These are phyloP conservation scores for Plusia festucae DNA, from an alignment of 2,888 invertebrate species.

Conservation along the genomic window DNA sequence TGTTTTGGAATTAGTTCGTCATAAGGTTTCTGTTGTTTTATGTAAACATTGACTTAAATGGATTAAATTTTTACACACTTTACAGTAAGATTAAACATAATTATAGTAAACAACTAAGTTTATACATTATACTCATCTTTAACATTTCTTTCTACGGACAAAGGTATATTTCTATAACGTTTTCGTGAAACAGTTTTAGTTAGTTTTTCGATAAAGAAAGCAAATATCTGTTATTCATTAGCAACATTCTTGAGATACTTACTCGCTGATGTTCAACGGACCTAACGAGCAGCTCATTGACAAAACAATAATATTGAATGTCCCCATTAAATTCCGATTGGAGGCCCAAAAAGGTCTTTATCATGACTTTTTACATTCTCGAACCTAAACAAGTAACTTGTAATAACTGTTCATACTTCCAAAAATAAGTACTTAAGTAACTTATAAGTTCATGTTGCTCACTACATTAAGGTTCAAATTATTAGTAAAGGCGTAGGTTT, in stretches of 20 bases:
- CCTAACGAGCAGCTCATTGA: conserved; percentile 34
- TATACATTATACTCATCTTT: neutral
- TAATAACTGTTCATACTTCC: neutral
- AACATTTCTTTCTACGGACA: neutral
- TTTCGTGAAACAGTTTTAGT: conserved; percentile 14
- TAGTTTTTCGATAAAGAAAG: neutral
- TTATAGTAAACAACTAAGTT: neutral
- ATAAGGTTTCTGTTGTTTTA: conserved; percentile 70
- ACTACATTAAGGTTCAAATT: neutral
- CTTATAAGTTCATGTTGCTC: neutral
- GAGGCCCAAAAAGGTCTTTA: conserved; percentile 24
- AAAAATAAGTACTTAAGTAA: neutral
- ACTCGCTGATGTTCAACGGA: conserved; percentile 11
- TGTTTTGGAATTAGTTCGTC: conserved; percentile 65
- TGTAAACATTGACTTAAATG: conserved; percentile 32
- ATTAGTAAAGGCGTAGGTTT: conserved; percentile 27
- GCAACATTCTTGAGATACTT: conserved; percentile 6
- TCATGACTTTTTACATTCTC: conserved; percentile 8
- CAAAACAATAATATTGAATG: conserved; percentile 42
- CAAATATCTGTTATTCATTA: neutral
- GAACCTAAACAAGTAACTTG: conserved; percentile 2
- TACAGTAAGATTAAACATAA: conserved; percentile 1
- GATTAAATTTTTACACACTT: conserved; percentile 26
- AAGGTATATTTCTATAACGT: neutral
- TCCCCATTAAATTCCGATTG: conserved; percentile 41